Conservation (phyloP, 1,140 invertebrate species). For the Caenorhabditis briggsae region DNA sequence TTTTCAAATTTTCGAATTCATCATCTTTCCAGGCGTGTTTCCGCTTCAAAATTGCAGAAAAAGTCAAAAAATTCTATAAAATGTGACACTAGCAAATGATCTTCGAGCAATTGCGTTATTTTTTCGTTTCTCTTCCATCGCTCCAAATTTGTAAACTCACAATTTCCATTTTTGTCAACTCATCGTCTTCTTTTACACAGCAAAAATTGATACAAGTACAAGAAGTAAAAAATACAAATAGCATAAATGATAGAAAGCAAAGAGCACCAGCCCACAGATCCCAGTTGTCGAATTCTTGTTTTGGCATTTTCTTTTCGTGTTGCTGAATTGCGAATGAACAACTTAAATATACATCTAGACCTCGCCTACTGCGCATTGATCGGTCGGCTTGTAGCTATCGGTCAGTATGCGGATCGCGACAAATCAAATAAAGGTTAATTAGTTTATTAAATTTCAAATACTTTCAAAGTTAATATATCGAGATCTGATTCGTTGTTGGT, state of each 20-base stretch:
- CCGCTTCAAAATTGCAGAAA: no score
- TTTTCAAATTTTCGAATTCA: no score
- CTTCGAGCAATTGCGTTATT: no score
- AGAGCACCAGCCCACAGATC: slow-evolving; percentile 11
- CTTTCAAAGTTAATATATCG: neutral
- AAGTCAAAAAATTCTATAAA: no score
- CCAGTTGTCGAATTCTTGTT: slow-evolving; percentile 17
- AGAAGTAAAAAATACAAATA: neutral
- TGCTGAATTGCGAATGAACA: neutral
- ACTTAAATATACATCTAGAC: neutral
- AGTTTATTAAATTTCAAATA: no score
- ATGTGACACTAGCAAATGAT: no score
- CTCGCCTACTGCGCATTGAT: slow-evolving; percentile 15
- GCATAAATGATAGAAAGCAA: neutral
- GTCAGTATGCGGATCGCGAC: neutral
- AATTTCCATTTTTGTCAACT: slow-evolving; percentile 21
- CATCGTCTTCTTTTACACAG: neutral
- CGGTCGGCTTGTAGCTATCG: neutral
- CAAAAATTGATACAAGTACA: neutral
- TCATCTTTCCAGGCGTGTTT: no score
- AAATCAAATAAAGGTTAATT: neutral
- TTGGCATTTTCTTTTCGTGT: neutral
- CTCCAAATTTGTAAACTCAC: neutral
- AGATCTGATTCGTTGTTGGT: neutral
- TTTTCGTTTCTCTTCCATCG: no score